A percentile compares a stretch with the other conserved stretches of the same genome.
These are phyloP conservation scores for Geopemphigus sp. DNA, from an alignment of 1,140 invertebrate species.

Conservation along the genomic window DNA sequence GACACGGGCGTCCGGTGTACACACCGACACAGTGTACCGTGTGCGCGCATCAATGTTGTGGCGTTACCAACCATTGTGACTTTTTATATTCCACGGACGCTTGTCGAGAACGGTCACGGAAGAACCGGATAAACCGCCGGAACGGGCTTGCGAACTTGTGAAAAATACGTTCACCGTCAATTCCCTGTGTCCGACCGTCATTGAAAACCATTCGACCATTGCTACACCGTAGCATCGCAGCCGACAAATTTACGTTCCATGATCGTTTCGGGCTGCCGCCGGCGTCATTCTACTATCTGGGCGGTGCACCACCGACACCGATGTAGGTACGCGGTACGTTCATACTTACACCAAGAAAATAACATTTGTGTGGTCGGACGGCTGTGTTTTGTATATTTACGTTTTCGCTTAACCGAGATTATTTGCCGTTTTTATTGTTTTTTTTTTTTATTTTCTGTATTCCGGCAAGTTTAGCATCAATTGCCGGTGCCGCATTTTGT, in stretches of 20 bases:
- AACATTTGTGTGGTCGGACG: conserved; percentile 23
- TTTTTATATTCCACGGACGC: background rate
- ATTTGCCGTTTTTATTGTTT: conserved; percentile 25
- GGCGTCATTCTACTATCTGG: conserved; percentile 29
- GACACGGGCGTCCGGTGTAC: conserved; percentile 18
- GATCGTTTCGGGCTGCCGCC: background rate
- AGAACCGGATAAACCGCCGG: background rate
- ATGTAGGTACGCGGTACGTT: conserved; percentile 4
- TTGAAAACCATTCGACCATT: background rate
- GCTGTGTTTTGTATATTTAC: conserved; percentile 49
- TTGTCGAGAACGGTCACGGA: background rate
- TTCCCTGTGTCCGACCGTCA: background rate
- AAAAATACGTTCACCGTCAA: background rate
- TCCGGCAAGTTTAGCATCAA: background rate
- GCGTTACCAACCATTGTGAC: background rate
- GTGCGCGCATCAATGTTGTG: background rate
- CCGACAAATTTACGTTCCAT: conserved; percentile 44
- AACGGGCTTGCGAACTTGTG: background rate
- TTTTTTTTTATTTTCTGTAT: background rate
- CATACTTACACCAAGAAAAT: conserved; percentile 3
- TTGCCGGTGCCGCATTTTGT: background rate
- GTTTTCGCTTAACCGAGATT: conserved; percentile 29
- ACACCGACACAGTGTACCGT: background rate
- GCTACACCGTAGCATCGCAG: background rate
- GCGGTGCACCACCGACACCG: conserved; percentile 26